Evolutionary conservation across 2,888 invertebrate species (phyloP).

Genomic region (Hydrotaea diabolus): DNA sequence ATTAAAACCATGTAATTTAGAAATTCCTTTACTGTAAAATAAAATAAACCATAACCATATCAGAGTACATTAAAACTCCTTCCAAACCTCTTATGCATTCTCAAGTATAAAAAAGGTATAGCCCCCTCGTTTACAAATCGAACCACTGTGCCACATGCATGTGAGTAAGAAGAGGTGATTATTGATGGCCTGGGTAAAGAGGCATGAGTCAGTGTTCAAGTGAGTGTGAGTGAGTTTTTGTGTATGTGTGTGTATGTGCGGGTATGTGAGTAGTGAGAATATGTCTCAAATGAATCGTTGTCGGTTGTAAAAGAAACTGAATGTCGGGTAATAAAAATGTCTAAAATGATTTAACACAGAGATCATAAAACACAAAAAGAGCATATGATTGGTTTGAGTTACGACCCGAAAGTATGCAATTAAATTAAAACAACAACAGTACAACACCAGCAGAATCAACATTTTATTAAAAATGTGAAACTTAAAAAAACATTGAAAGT

Average conservation of each 20-base stretch:
- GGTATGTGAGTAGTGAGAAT: too few relatives aligned
- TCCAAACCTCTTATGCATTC: too few relatives aligned
- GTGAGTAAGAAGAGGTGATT: not conserved
- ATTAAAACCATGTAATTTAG: too few relatives aligned
- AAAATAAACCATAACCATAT: too few relatives aligned
- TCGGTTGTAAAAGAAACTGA: slow-evolving; percentile 17
- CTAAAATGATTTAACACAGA: slow-evolving; percentile 47
- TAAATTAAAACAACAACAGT: slow-evolving; percentile 16
- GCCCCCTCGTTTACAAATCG: too few relatives aligned
- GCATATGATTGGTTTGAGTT: slow-evolving; percentile 42
- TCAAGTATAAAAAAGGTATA: too few relatives aligned
- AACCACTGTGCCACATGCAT: too few relatives aligned
- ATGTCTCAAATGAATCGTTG: slow-evolving; percentile 19
- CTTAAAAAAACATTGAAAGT: not conserved
- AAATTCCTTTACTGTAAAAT: too few relatives aligned
- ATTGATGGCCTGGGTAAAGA: not conserved
- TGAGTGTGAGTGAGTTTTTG: not conserved
- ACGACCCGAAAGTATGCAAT: slow-evolving; percentile 29
- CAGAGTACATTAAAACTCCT: too few relatives aligned
- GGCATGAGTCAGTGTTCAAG: not conserved
- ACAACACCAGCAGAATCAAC: not conserved
- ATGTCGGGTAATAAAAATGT: slow-evolving; percentile 34
- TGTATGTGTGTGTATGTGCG: not conserved
- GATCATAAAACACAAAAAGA: slow-evolving; percentile 37
- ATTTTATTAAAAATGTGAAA: slow-evolving; percentile 6